These are phyloP conservation scores for Drosophila pegasa DNA, from an alignment of 2,888 invertebrate genomes.

Conservation along the genomic window DNA sequence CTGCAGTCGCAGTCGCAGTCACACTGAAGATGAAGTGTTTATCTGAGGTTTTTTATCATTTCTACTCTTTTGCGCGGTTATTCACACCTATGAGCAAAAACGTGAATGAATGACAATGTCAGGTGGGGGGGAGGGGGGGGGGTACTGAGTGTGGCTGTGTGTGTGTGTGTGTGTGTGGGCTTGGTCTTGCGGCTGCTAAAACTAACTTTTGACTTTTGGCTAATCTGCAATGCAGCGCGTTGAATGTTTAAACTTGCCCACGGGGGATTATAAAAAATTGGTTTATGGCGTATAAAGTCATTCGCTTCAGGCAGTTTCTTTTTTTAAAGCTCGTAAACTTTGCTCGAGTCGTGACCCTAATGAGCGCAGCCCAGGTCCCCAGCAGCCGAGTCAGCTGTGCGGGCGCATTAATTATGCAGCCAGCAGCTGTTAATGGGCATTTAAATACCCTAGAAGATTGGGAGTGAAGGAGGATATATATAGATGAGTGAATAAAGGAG, in stretches of 20 bases:
- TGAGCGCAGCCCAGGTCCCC: conserved; percentile 35
- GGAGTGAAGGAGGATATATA: not conserved
- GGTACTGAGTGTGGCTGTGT: not conserved
- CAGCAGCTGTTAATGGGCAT: conserved; percentile 46
- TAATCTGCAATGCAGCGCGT: conserved; percentile 43
- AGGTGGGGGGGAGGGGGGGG: conserved; percentile 26
- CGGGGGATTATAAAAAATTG: conserved; percentile 53
- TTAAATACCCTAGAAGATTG: conserved; percentile 28
- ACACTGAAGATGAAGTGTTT: conserved; percentile 61
- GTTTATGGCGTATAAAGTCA: conserved; percentile 44
- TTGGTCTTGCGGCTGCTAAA: conserved; percentile 27
- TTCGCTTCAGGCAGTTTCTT: conserved; percentile 1
- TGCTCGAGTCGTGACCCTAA: conserved; percentile 44
- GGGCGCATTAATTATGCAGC: conserved; percentile 50
- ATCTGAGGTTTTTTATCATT: conserved; percentile 47
- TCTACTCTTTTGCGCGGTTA: conserved; percentile 58
- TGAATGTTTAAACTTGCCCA: conserved; percentile 37
- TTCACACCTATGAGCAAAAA: conserved; percentile 67
- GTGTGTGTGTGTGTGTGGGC: not conserved
- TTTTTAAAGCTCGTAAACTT: conserved; percentile 35
- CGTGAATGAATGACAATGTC: conserved; percentile 38
- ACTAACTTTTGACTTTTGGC: conserved; percentile 46
- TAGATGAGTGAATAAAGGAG: not conserved
- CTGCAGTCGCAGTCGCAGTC: conserved; percentile 19
- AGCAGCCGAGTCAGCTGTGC: conserved; percentile 3